Conservation (phyloP, 2,113 vertebrate species). For the Chaenocephalus aceratus region DNA sequence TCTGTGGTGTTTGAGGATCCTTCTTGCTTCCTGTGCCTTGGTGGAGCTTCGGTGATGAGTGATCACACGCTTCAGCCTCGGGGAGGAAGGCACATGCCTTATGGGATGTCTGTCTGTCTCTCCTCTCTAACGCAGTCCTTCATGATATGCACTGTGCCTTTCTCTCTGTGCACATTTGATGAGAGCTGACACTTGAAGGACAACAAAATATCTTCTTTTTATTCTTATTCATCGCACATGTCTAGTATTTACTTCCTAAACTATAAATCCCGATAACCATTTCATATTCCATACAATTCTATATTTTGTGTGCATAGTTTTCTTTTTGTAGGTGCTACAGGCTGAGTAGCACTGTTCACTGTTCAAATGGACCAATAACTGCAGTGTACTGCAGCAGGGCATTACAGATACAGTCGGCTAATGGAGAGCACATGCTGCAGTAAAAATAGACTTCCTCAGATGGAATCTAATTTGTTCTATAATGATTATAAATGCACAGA, state of each 20-base stretch:
- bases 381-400: constrained; percentile 68
- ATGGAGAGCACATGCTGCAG: constrained; percentile 36
- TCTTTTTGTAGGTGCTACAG: constrained; percentile 26
- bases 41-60: constrained; percentile 39
- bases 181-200: constrained; percentile 61
- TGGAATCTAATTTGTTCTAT: background rate
- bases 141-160: constrained; percentile 15
- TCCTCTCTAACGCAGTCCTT: constrained; percentile 43
- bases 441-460: constrained; percentile 12
- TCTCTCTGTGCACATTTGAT: constrained; percentile 61
- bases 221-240: constrained; percentile 41
- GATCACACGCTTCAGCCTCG: constrained; percentile 37
- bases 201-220: constrained; percentile 1
- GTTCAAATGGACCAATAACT: constrained; percentile 24
- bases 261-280: constrained; percentile 8
- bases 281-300: background rate
- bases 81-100: constrained; percentile 39
- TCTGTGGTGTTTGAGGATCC: constrained; percentile 50
- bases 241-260: constrained; percentile 11
- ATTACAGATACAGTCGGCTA: constrained; percentile 8
- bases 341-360: background rate
- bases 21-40: constrained; percentile 45
- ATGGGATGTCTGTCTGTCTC: constrained; percentile 44
- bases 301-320: background rate
- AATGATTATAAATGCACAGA: background rate